phyloP scores from a whole-genome alignment of 2,888 invertebrate genomes.

The Hermaeophaga mercurialis region DNA sequence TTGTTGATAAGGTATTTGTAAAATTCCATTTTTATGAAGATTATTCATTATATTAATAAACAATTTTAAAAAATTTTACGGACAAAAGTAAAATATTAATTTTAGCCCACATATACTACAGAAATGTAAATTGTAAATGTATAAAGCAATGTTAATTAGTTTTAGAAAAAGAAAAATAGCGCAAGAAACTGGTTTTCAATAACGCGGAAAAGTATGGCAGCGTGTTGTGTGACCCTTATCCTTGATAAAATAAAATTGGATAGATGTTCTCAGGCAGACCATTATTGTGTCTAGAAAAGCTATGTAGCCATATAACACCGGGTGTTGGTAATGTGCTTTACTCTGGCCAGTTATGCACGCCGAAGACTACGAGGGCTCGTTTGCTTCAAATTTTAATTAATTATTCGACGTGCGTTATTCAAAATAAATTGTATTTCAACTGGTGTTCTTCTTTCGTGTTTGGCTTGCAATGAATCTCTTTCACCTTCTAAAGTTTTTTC shows the following conservation, averaged over 20 bases:
- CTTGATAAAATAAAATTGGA: conserved; percentile 24
- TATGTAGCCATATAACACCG: conserved; percentile 44
- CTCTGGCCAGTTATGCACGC: conserved; percentile 11
- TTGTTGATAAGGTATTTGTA: no score
- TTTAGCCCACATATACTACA: no score
- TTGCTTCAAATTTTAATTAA: conserved; percentile 56
- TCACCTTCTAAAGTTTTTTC: conserved; percentile 10
- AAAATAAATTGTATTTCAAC: conserved; percentile 51
- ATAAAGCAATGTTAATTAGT: no score
- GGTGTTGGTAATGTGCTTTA: conserved; percentile 55
- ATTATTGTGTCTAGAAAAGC: conserved; percentile 25
- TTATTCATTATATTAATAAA: no score
- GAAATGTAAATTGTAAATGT: no score
- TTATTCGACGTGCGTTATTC: conserved; percentile 56
- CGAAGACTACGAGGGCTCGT: conserved; percentile 35
- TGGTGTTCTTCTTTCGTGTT: conserved; percentile 25
- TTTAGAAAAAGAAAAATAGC: not conserved
- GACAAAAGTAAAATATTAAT: no score
- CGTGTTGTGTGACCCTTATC: conserved; percentile 21
- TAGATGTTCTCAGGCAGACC: conserved; percentile 23
- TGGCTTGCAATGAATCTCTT: conserved; percentile 16
- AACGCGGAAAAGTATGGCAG: conserved; percentile 20
- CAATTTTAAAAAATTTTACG: no score
- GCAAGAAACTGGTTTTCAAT: conserved; percentile 8
- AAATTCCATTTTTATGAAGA: no score